phyloP scores from a whole-genome alignment of 2,888 invertebrate species.

The Scaptomyza parva region DNA sequence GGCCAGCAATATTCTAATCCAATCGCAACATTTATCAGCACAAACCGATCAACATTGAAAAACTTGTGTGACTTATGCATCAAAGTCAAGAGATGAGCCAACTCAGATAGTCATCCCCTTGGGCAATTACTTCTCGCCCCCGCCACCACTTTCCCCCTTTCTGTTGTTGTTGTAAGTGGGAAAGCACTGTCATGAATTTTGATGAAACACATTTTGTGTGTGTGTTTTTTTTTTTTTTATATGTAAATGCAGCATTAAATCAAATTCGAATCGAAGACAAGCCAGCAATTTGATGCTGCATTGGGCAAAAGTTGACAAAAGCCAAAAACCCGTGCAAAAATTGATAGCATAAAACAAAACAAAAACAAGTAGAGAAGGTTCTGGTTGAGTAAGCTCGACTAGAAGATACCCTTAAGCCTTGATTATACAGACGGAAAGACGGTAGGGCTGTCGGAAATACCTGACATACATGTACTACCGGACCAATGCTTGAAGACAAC shows the following conservation, averaged over 20 bases:
- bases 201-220: no score
- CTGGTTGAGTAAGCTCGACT: no score
- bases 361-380: no score
- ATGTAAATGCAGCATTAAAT: slow-evolving; percentile 79
- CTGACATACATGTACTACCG: no score
- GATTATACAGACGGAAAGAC: no score
- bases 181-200: slow-evolving; percentile 55
- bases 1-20: slow-evolving; percentile 71
- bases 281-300: slow-evolving; percentile 75
- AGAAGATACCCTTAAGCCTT: no score
- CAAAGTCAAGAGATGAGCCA: slow-evolving; percentile 74
- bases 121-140: slow-evolving; percentile 54
- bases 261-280: slow-evolving; percentile 66
- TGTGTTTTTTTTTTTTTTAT: slow-evolving; percentile 7
- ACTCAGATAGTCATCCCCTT: slow-evolving; percentile 45
- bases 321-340: slow-evolving; percentile 44
- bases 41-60: slow-evolving; percentile 72
- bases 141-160: not conserved
- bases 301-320: slow-evolving; percentile 72
- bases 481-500: no score
- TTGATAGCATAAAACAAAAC: slow-evolving; percentile 41
- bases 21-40: slow-evolving; percentile 76
- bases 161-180: not conserved
- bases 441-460: no score
- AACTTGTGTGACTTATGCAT: slow-evolving; percentile 77